These are phyloP conservation scores for Ostrea denselamellosa DNA, from an alignment of 1,140 invertebrate genomes.

Conservation along the genomic window DNA sequence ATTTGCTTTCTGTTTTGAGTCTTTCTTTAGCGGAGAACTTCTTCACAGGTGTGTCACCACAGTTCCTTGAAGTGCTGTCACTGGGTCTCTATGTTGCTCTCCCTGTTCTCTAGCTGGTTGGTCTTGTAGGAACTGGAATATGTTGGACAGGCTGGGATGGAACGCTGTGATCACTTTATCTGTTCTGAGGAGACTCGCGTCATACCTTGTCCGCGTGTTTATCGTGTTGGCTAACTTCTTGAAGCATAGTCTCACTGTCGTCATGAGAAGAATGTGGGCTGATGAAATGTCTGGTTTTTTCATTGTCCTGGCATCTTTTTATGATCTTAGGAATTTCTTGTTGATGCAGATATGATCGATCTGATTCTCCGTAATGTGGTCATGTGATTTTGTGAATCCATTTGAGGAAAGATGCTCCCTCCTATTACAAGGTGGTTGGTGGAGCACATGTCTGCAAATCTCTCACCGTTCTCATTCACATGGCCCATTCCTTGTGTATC, in stretches of 20 bases:
- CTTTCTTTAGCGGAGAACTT: conserved; percentile 46
- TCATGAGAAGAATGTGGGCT: not conserved
- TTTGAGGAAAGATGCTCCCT: too few relatives aligned
- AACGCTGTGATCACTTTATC: conserved; percentile 2
- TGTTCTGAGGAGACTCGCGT: not conserved
- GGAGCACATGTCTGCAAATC: too few relatives aligned
- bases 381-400: too few relatives aligned
- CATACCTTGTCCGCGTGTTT: conserved; percentile 12
- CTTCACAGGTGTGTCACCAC: conserved; percentile 49
- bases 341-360: conserved; percentile 61
- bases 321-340: conserved; percentile 12
- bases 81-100: conserved; percentile 37
- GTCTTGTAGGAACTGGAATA: conserved; percentile 32
- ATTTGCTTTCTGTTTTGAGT: too few relatives aligned
- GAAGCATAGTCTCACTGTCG: not conserved
- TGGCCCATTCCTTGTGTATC: too few relatives aligned
- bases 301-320: not conserved
- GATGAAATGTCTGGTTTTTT: not conserved
- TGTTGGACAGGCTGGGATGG: conserved; percentile 42
- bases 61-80: conserved; percentile 46
- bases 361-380: too few relatives aligned
- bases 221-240: too few relatives aligned
- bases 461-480: too few relatives aligned
- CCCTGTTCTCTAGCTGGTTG: conserved; percentile 46
- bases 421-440: too few relatives aligned